These are phyloP conservation scores for Samia ricini DNA, from an alignment of 1,140 invertebrate species.

Conservation along the genomic window DNA sequence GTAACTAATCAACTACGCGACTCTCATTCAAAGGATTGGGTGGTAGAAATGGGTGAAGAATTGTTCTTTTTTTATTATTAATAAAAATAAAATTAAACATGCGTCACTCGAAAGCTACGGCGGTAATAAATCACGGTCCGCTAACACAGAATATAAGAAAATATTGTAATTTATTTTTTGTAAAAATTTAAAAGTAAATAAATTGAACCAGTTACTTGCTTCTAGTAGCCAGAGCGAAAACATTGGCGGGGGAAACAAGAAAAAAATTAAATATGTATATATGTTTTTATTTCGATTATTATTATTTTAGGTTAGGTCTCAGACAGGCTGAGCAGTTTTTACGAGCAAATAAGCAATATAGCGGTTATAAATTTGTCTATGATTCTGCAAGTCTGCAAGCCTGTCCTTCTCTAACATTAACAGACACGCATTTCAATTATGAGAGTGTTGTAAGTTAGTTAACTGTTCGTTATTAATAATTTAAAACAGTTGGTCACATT, in stretches of 20 bases:
- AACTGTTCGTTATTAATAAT: too few relatives aligned
- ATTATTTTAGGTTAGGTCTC: background rate
- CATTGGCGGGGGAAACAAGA: constrained; percentile 53
- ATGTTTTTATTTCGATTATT: constrained; percentile 18
- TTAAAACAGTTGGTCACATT: too few relatives aligned
- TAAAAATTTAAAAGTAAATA: constrained; percentile 31
- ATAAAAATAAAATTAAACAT: constrained; percentile 53
- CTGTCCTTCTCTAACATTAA: background rate
- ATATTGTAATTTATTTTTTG: constrained; percentile 17
- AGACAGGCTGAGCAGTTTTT: background rate
- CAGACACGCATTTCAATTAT: too few relatives aligned
- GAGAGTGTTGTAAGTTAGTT: too few relatives aligned
- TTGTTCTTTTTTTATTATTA: too few relatives aligned
- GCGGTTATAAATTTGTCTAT: background rate
- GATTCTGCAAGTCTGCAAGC: background rate
- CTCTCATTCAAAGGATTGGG: constrained; percentile 53
- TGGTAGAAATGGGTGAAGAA: constrained; percentile 34
- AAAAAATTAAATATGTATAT: constrained; percentile 53
- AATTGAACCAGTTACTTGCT: constrained; percentile 67
- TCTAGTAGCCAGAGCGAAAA: constrained; percentile 77
- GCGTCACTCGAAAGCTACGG: constrained; percentile 61
- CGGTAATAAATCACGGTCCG: constrained; percentile 31
- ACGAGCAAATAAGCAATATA: background rate
- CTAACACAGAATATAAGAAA: constrained; percentile 51
- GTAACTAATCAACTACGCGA: constrained; percentile 56